These are phyloP conservation scores for Luperina testacea DNA, from an alignment of 2,888 invertebrate genomes.

Conservation along the genomic window DNA sequence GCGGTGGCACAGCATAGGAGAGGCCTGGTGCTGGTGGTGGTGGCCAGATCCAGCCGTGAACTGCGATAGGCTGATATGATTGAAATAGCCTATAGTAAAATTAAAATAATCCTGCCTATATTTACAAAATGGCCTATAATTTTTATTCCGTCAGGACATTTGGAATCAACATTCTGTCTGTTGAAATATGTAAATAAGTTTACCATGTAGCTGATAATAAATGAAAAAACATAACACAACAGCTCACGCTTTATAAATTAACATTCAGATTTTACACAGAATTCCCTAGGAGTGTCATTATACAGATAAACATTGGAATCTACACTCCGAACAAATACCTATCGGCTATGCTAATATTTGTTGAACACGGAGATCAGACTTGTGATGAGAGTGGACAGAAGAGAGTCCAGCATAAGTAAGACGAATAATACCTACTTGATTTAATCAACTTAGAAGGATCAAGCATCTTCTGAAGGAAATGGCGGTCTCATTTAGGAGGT, in stretches of 20 bases:
- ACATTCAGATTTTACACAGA: background rate
- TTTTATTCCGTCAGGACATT: background rate
- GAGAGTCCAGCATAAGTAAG: slow-evolving; percentile 8
- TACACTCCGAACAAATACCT: slow-evolving; percentile 46
- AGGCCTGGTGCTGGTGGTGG: no score
- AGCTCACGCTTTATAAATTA: background rate
- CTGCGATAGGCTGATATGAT: no score
- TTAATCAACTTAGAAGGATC: slow-evolving; percentile 23
- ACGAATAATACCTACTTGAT: slow-evolving; percentile 33
- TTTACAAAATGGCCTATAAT: background rate
- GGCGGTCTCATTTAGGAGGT: background rate
- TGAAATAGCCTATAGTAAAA: background rate
- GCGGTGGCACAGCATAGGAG: no score
- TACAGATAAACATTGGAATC: slow-evolving; percentile 23
- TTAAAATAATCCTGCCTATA: background rate
- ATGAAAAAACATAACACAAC: background rate
- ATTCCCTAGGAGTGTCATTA: slow-evolving; percentile 40
- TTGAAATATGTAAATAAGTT: background rate
- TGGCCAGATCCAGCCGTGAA: no score
- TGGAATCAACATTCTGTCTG: background rate
- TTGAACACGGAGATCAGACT: slow-evolving; percentile 17
- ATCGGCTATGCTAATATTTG: slow-evolving; percentile 49
- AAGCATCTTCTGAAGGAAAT: background rate
- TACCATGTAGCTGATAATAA: background rate
- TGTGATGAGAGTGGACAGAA: slow-evolving; percentile 16